These are phyloP conservation scores for Malurus splendens DNA, from an alignment of 2,797 vertebrate genomes.

Conservation along the genomic window DNA sequence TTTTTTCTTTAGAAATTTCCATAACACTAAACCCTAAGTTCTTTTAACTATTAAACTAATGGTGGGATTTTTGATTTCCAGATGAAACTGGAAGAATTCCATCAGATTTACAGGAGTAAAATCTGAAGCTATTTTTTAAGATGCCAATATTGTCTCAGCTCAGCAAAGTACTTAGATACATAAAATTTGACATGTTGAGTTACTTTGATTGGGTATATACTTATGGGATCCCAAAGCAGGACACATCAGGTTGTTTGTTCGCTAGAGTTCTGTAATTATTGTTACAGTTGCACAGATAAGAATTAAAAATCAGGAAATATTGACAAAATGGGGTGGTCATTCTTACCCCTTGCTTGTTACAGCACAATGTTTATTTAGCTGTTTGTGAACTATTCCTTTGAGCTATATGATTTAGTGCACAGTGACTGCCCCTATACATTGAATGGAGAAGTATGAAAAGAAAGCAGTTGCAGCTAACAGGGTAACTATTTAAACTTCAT, in stretches of 20 bases:
- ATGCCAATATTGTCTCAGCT: background rate
- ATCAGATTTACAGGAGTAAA: background rate
- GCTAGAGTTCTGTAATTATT: background rate
- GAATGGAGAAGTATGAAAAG: background rate
- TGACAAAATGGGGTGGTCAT: background rate
- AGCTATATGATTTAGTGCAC: background rate
- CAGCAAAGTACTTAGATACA: background rate
- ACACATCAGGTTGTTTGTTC: background rate
- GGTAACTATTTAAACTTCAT: background rate
- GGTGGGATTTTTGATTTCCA: background rate
- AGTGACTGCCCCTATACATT: background rate
- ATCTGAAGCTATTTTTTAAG: background rate
- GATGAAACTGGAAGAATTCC: background rate
- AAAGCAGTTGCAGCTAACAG: background rate
- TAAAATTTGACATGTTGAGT: background rate
- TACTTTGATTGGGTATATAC: accelerated
- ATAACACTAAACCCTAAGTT: background rate
- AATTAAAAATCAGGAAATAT: background rate
- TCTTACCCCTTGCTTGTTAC: background rate
- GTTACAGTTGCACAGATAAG: background rate
- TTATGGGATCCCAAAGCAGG: background rate
- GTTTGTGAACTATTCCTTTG: background rate
- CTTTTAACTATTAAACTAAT: background rate
- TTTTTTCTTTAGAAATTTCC: background rate
- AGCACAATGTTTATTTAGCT: background rate